Base-by-base conservation (phyloP, 1,140 invertebrate genomes). In the Cardiocondyla obscurior region DNA sequence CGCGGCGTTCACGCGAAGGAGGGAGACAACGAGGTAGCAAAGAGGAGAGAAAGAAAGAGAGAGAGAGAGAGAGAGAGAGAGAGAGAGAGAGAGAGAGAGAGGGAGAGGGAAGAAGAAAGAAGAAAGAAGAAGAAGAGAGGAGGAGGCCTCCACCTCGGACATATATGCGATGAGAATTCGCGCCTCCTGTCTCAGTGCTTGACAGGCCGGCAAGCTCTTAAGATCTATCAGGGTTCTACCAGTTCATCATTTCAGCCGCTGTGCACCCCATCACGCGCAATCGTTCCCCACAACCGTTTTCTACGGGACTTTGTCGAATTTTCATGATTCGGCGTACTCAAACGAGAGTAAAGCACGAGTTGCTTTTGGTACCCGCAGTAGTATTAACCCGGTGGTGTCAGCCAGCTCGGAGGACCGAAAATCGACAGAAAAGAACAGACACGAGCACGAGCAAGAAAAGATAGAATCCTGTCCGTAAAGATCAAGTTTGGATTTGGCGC, bases 171-270 rank as follows among this genome's bases (percentile, higher is more conserved):
- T 89, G 92, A 94, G 92, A 92, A 93, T 91, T 90, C 90, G 91
- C 92, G 93, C 90, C 92, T 94, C 89, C 91, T 92, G 92, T 93
- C 89, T 93, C 93, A 94, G 93, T 93, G 92, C 90, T 93, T 94
- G 93, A 93, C 93, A 93, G 89, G 90, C 92, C 90, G 91, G 90
- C 92, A 92, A 93, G 92, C 93, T 93, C 90, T 91, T 92, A 93
- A 92, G 92, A 93, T 93, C 91, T 90, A 86, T 85, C 36, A 77
- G 81, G 76, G 44, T 70, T 62, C 55, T 76, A 76, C 57, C 55
- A 76, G 55, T 53, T 77, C 64, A 22, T 46, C 64, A 51, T 42
- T 46, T 62, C 70, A 76, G 30, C 44, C 49, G 81, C 72, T 82
- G 62, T 49, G 10, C 84, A 60, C 79, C 53, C 79, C 62, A 30